A percentile compares a stretch with the other conserved stretches of the same genome.
These are phyloP conservation scores for Neelides sp. DNA, from an alignment of 1,140 invertebrate genomes.

Conservation along the genomic window DNA sequence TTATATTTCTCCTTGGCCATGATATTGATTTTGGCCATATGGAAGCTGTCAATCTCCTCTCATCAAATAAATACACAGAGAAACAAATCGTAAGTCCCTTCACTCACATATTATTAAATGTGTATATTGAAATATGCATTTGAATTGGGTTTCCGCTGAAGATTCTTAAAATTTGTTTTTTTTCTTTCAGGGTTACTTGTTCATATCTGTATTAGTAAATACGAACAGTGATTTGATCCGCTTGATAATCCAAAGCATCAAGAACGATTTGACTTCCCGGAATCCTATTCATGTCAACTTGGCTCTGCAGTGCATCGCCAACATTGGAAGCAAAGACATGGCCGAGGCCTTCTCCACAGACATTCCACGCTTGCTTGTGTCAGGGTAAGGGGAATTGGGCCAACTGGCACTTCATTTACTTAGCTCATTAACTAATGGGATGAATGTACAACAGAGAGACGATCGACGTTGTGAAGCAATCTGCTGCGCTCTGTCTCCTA, in stretches of 20 bases:
- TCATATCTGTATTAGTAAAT: constrained; percentile 98
- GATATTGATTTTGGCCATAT: constrained; percentile 99
- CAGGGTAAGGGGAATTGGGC: constrained; percentile 54
- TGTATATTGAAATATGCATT: background rate
- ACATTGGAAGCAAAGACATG: constrained; percentile 99
- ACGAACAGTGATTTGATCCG: constrained; percentile 98
- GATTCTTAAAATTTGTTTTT: constrained; percentile 5
- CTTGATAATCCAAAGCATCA: constrained; percentile 97
- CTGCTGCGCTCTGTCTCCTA: constrained; percentile 89
- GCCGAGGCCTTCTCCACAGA: constrained; percentile 96
- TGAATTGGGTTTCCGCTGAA: constrained; percentile 17
- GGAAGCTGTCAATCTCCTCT: constrained; percentile 99
- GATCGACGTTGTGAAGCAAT: constrained; percentile 99
- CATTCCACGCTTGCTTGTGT: constrained; percentile 94
- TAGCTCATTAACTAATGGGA: constrained; percentile 1
- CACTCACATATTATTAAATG: constrained; percentile 7
- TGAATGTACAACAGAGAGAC: constrained; percentile 60
- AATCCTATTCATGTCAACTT: constrained; percentile 98
- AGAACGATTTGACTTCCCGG: constrained; percentile 91
- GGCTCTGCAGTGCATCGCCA: constrained; percentile 98
- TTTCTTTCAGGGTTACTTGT: constrained; percentile 80
- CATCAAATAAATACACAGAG: constrained; percentile 99
- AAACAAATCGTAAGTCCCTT: constrained; percentile 91
- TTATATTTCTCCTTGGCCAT: constrained; percentile 97
- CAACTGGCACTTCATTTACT: background rate